These are phyloP conservation scores for Dendrocincla fuliginosa DNA, from an alignment of 2,797 vertebrate genomes.

Conservation along the genomic window DNA sequence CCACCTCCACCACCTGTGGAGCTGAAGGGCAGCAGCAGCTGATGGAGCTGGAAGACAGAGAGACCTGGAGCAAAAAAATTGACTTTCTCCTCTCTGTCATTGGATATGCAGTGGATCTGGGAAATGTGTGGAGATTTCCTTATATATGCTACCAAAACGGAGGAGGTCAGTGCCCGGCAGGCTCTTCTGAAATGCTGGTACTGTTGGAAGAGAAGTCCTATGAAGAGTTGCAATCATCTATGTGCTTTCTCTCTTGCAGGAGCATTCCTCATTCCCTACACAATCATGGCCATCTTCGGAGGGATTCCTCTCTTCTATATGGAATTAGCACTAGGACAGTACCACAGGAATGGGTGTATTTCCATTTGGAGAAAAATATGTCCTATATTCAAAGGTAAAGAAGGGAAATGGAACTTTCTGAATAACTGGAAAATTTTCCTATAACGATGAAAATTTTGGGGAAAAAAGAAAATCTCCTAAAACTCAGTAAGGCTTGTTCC, in stretches of 20 bases:
- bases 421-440: neutral
- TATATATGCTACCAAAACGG: conserved; percentile 99
- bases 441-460: neutral
- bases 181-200: neutral
- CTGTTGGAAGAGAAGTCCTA: neutral
- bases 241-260: conserved; percentile 76
- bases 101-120: conserved; percentile 96
- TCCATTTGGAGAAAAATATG: conserved; percentile 98
- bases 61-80: conserved; percentile 98
- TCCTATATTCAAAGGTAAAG: conserved; percentile 97
- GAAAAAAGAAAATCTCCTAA: neutral
- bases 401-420: neutral
- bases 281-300: conserved; percentile 96
- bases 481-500: neutral
- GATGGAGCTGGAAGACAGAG: conserved; percentile 73
- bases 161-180: conserved; percentile 87
- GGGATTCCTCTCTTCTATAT: conserved; percentile 99
- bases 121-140: conserved; percentile 98
- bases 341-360: conserved; percentile 95
- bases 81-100: conserved; percentile 98
- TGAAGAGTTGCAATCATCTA: neutral
- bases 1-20: conserved; percentile 79
- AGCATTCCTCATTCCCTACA: conserved; percentile 95
- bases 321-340: conserved; percentile 97
- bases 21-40: conserved; percentile 66